Base-by-base conservation (phyloP, 2,113 vertebrate genomes). In the Hiodon alosoides region DNA sequence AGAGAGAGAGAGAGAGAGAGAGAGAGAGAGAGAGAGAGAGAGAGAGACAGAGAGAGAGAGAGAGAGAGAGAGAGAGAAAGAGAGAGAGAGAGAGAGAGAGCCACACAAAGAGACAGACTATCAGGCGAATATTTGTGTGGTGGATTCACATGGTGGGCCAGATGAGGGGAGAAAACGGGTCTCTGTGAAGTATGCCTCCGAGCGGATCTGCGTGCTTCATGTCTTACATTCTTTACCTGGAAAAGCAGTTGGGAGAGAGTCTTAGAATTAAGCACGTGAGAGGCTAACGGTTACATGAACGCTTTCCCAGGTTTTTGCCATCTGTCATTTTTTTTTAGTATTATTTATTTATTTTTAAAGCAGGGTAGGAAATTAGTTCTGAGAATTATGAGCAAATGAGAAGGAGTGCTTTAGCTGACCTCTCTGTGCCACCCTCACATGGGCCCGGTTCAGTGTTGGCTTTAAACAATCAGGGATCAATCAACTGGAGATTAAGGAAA, bases 261-360 rank as follows among this genome's bases (percentile, higher is more conserved):
- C 80, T 83, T 79, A 81, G 79, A 83, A 81, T 81, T 80, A 78
- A 75, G 80, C 74, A 76, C 82, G 83, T 79, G n/a, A 81, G 71
- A 80, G 78, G 81, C 52, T 81, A 85, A 86, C 82, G 74, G 85
- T 87, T 85, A 85, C 76, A 81, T 85, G 71, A 87, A 84, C 83
- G 83, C 83, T 84, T 89, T 89, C 84, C 86, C 87, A 87, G 89
- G 84, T 88, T 89, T 85, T 77, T 79, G 84, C 88, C 89, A 90
- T 90, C 84, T 90, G 88, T 90, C 89, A 90, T 84, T 87, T 92
- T 90, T 89, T 90, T 90, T 89, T 89, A 88, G 86, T 84, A n/a
- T 31, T 31, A 31, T 31, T 31, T 31, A 31, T 31, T 31, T 31
- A 31, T 31, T 31, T 31, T 31, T 31, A 31, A 31, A 31, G 82